A percentile compares a stretch with the other conserved stretches of the same genome.
phyloP scores from a whole-genome alignment of 2,888 invertebrate species.

The Morpho achilles region DNA sequence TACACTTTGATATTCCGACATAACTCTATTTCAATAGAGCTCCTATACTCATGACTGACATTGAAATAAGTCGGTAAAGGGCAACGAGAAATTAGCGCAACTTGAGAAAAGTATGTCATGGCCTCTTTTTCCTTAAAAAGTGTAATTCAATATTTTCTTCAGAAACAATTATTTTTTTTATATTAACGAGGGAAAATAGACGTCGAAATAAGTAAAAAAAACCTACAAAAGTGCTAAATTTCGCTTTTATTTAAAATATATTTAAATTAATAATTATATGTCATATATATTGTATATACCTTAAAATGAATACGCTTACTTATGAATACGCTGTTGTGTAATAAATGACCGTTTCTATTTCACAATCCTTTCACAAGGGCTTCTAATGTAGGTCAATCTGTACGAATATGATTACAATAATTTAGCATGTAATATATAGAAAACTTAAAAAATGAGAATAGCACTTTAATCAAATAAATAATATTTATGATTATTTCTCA shows the following conservation, averaged over 20 bases:
- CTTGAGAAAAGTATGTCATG: constrained; percentile 65
- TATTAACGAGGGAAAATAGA: background rate
- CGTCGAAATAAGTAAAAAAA: constrained; percentile 24
- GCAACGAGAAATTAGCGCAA: constrained; percentile 73
- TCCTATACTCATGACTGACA: constrained; percentile 82
- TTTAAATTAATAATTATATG: constrained; percentile 27
- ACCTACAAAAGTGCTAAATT: constrained; percentile 35
- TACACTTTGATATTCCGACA: constrained; percentile 89
- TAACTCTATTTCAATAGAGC: constrained; percentile 84
- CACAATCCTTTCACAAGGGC: constrained; percentile 81
- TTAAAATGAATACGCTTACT: constrained; percentile 69
- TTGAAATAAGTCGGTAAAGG: constrained; percentile 79
- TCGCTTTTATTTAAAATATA: constrained; percentile 36
- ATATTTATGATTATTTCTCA: background rate
- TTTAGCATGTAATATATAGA: constrained; percentile 29
- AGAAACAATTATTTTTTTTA: constrained; percentile 3
- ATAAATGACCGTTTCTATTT: constrained; percentile 79
- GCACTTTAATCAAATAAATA: background rate
- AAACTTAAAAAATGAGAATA: background rate
- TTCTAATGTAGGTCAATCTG: constrained; percentile 77
- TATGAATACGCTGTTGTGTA: constrained; percentile 74
- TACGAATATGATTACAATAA: constrained; percentile 56
- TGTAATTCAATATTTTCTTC: constrained; percentile 7
- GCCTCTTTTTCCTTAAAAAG: constrained; percentile 45
- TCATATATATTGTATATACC: constrained; percentile 56